Base-by-base conservation (phyloP, 92 coral and sea anemone genomes). In the Montipora capitata region DNA sequence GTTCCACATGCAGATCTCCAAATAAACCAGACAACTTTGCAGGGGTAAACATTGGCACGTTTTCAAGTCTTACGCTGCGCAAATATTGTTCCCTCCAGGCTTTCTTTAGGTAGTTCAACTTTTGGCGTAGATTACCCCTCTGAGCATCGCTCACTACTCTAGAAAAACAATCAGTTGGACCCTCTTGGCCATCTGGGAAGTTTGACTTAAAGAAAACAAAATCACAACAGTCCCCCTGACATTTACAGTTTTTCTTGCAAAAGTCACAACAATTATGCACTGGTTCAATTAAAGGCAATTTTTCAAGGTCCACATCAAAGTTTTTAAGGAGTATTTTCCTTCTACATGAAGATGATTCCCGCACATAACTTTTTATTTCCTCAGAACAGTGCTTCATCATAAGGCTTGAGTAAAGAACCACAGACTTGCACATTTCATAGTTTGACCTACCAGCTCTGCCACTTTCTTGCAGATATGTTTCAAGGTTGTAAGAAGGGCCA, bases 251-350 rank as follows among this genome's bases (percentile, higher is more conserved):
- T 66, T 35, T 62, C 44, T 92, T 79, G 27, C 95, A 92, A 39
- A 77, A 45, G 66, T 88, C 95, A 87, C 95, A 92, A 54, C 92
- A 91, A 41, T 68, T 9, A 82, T 91, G 91, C 8, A 86, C 54
- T 10, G 27, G 40, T 11, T 57, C 65, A 78, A 41, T 17, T 16
- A 65, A 39, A 40, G 79, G 61, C 2, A 78, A 12, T 9, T 74
- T 64, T 11, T 14, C 0, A 17, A 66, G 11, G 38, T 90, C 77
- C 3, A 52, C 54, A 65, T 86, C 91, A 87, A 82, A 91, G 59
- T 76, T 59, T 11, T n/a, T 14, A 2, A 88, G 56, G 13, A 88
- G 77, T 7, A 74, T 64, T 59, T 64, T 79, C 43, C 94, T 78
- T 45, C 82, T 79, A 65, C 91, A 91, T 52, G 5, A 12, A 3